A percentile compares a stretch with the other conserved stretches of the same genome.
These are phyloP conservation scores for Colossoma macropomum DNA, from an alignment of 2,113 vertebrate species.

Conservation along the genomic window DNA sequence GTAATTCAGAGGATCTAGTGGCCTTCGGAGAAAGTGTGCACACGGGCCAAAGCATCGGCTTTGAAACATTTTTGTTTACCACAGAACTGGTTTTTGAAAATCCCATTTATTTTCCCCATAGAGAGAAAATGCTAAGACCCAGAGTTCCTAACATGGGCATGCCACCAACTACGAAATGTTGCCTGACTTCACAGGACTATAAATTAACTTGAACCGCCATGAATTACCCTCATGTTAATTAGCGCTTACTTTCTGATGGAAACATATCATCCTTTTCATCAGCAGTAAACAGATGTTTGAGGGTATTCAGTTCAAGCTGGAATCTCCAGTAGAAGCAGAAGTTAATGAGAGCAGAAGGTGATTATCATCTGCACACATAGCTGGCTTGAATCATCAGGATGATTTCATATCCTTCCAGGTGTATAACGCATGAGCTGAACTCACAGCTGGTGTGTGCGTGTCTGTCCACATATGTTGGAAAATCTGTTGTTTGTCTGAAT, in stretches of 20 bases:
- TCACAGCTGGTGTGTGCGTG: conserved; percentile 3
- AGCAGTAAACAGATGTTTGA: not conserved
- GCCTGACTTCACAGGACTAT: not conserved
- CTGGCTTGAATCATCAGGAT: conserved; percentile 1
- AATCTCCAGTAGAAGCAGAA: not conserved
- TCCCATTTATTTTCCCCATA: too few relatives aligned
- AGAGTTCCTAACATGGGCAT: too few relatives aligned
- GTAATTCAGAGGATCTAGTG: too few relatives aligned
- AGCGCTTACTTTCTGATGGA: not conserved
- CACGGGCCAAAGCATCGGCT: too few relatives aligned
- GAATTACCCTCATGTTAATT: too few relatives aligned
- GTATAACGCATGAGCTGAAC: conserved; percentile 24
- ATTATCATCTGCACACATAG: conserved; percentile 19
- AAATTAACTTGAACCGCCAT: not conserved
- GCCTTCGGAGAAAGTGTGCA: too few relatives aligned
- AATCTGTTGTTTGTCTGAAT: not conserved
- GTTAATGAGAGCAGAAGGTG: not conserved
- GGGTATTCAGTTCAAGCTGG: not conserved
- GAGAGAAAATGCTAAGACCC: too few relatives aligned
- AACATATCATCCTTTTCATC: not conserved
- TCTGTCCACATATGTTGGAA: not conserved
- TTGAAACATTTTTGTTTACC: too few relatives aligned
- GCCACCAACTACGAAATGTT: too few relatives aligned
- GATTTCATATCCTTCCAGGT: conserved; percentile 45
- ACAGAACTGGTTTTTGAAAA: too few relatives aligned